Conservation (phyloP, 2,113 vertebrate species). For the Galeopterus variegatus region DNA sequence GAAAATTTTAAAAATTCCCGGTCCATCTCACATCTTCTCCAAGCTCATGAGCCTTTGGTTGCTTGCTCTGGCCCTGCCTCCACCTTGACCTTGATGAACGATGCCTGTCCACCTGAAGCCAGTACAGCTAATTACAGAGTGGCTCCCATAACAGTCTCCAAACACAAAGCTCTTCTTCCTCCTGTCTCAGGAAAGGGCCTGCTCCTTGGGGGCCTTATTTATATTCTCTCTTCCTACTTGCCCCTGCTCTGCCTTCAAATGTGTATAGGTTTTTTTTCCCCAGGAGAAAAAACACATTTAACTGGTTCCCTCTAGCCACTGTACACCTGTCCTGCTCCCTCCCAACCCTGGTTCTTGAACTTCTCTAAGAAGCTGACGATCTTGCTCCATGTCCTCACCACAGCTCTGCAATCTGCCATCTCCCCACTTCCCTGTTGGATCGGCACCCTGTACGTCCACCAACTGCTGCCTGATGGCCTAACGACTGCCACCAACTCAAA, state of each 20-base stretch:
- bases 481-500: too few species aligned
- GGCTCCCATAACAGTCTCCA: not conserved
- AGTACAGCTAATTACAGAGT: not conserved
- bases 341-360: not conserved
- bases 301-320: not conserved
- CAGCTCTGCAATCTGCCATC: not conserved
- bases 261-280: not conserved
- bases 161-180: not conserved
- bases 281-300: not conserved
- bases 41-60: fast-evolving
- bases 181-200: not conserved
- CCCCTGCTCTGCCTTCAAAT: not conserved
- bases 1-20: too few species aligned
- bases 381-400: too few species aligned
- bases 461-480: not conserved
- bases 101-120: not conserved
- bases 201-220: not conserved
- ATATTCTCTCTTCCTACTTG: too few species aligned
- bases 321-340: not conserved
- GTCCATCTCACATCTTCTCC: not conserved
- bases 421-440: not conserved
- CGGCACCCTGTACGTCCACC: not conserved
- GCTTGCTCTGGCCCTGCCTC: not conserved
- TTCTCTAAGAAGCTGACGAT: not conserved
- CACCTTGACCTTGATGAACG: not conserved